Conservation (phyloP, 2,113 vertebrate genomes). For the Antechinus stuartii region DNA sequence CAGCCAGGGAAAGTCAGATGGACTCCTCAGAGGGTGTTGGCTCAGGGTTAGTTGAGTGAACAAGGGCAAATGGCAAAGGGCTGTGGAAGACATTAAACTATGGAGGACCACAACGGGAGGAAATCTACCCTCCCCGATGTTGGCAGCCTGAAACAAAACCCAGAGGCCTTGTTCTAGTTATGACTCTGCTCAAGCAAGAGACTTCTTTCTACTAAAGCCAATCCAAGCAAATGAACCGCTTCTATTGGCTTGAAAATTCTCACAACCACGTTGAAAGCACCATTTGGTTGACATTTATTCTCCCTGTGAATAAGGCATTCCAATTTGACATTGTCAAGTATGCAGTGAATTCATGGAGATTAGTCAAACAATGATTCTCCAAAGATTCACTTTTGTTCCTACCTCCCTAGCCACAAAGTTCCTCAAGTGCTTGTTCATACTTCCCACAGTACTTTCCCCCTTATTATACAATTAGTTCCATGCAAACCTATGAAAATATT, state of each 20-base stretch:
- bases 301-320: slow-evolving; percentile 13
- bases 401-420: neutral
- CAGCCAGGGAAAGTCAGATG: neutral
- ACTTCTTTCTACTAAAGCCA: slow-evolving; percentile 10
- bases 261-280: slow-evolving; percentile 11
- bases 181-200: slow-evolving; percentile 1
- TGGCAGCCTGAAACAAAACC: neutral
- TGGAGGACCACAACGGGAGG: neutral
- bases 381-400: neutral
- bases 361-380: neutral
- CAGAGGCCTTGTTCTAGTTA: neutral
- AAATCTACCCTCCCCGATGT: neutral
- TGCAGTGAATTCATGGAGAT: neutral
- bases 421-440: neutral
- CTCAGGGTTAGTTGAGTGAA: neutral
- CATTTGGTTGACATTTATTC: slow-evolving; percentile 1
- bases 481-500: slow-evolving; percentile 7
- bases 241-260: slow-evolving; percentile 41
- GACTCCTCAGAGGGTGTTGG: neutral
- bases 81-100: neutral
- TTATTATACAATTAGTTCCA: neutral
- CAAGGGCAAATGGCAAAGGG: neutral
- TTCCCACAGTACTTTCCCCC: neutral
- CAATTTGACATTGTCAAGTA: neutral
- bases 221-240: neutral